A percentile compares a stretch with the other conserved stretches of the same genome.
These are phyloP conservation scores for Catharus minimus DNA, from an alignment of 2,113 vertebrate genomes.

Conservation along the genomic window DNA sequence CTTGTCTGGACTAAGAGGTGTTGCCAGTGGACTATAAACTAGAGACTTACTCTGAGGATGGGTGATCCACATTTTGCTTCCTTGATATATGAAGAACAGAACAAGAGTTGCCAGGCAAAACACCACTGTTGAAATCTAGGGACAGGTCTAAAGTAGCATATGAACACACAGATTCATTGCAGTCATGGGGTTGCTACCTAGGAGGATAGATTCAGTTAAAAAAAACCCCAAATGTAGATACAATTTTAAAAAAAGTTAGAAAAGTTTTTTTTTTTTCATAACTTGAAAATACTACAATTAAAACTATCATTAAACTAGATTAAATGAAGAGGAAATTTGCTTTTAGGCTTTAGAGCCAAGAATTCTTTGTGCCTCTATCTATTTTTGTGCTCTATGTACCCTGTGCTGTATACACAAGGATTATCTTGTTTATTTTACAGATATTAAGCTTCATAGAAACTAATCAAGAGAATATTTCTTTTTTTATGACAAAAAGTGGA, in stretches of 20 bases:
- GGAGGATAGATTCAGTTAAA: neutral
- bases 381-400: conserved; percentile 32
- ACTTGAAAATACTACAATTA: conserved; percentile 34
- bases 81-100: neutral
- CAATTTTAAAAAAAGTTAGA: neutral
- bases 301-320: conserved; percentile 39
- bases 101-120: neutral
- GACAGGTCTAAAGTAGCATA: neutral
- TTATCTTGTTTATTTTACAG: conserved; percentile 72
- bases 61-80: neutral
- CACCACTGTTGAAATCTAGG: neutral
- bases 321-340: conserved; percentile 33
- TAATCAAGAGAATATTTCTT: conserved; percentile 70
- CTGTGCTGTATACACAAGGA: conserved; percentile 60
- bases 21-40: neutral
- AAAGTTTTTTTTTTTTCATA: neutral
- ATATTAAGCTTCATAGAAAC: conserved; percentile 65
- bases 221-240: neutral
- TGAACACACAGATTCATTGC: neutral
- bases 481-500: conserved; percentile 60
- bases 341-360: conserved; percentile 21
- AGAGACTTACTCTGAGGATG: neutral
- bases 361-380: conserved; percentile 39
- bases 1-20: neutral
- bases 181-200: neutral